Evolutionary conservation across 1,140 invertebrate species (phyloP).

Genomic region (Xylocopa sonorina): DNA sequence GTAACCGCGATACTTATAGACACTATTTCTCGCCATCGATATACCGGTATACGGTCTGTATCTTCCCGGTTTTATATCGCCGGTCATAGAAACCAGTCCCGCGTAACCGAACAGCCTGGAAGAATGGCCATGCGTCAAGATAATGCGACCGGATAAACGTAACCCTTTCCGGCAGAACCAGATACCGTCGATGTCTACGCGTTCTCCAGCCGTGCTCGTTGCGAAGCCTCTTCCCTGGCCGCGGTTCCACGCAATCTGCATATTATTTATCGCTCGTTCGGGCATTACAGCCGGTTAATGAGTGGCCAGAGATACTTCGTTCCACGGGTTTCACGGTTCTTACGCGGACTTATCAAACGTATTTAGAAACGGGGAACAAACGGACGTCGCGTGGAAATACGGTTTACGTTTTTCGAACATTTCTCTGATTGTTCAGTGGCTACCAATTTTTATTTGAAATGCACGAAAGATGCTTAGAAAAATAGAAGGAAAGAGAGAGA

Average conservation of each 20-base stretch:
- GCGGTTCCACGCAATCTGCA: slow-evolving; percentile 16
- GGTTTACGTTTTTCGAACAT: too few species aligned
- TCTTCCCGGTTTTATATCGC: slow-evolving; percentile 62
- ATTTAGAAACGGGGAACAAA: background rate
- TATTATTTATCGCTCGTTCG: slow-evolving; percentile 45
- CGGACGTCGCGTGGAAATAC: background rate
- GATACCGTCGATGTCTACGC: slow-evolving; percentile 50
- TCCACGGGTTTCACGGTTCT: background rate
- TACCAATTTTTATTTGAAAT: too few species aligned
- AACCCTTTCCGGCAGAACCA: slow-evolving; percentile 68
- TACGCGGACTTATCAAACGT: background rate
- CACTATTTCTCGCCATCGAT: slow-evolving; percentile 59
- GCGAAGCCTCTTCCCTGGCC: background rate
- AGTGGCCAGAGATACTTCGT: background rate
- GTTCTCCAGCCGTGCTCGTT: slow-evolving; percentile 6
- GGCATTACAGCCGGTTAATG: background rate
- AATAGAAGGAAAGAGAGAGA: too few species aligned
- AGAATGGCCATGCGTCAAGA: slow-evolving; percentile 68
- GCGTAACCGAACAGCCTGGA: slow-evolving; percentile 61
- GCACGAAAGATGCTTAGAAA: too few species aligned
- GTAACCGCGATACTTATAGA: slow-evolving; percentile 49
- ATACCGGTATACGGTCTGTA: slow-evolving; percentile 45
- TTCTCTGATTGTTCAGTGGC: too few species aligned
- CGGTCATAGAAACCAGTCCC: slow-evolving; percentile 63
- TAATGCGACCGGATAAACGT: slow-evolving; percentile 70